Conservation (phyloP, 1,140 invertebrate species). For the Hycleus phaleratus region DNA sequence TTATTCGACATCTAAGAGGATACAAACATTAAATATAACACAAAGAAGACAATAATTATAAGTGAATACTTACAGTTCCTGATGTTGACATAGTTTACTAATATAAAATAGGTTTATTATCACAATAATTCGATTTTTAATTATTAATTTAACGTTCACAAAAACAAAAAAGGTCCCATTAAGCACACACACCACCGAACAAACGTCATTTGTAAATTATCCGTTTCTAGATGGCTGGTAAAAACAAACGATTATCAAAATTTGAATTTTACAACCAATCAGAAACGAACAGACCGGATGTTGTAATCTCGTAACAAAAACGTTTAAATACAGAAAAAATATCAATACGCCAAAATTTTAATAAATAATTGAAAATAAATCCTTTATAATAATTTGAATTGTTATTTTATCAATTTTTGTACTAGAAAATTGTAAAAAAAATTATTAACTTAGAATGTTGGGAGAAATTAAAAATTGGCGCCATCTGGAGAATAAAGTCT, state of each 20-base stretch:
- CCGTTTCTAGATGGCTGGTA: too few relatives aligned
- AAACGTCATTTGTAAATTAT: conserved; percentile 12
- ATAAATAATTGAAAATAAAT: too few relatives aligned
- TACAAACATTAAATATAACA: background rate
- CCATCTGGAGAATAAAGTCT: background rate
- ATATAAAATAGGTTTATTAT: background rate
- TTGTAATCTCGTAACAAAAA: conserved; percentile 12
- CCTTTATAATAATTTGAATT: too few relatives aligned
- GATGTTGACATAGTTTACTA: conserved; percentile 12
- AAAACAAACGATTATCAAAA: conserved; percentile 19
- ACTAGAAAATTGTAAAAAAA: too few relatives aligned
- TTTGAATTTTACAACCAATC: conserved; percentile 30
- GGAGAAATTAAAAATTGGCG: background rate
- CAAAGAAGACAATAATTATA: background rate
- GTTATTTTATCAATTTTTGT: too few relatives aligned
- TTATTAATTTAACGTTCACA: too few relatives aligned
- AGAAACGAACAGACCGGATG: background rate
- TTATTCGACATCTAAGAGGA: conserved; percentile 70
- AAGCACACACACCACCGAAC: conserved; percentile 1
- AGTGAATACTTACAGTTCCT: conserved; percentile 14
- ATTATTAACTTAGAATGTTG: too few relatives aligned
- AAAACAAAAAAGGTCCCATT: background rate
- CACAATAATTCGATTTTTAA: too few relatives aligned
- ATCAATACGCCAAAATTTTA: too few relatives aligned
- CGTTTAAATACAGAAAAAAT: background rate